A percentile compares a stretch with the other conserved stretches of the same genome.
These are phyloP conservation scores for Rhagoletis pomonella DNA, from an alignment of 1,140 invertebrate species.

Conservation along the genomic window DNA sequence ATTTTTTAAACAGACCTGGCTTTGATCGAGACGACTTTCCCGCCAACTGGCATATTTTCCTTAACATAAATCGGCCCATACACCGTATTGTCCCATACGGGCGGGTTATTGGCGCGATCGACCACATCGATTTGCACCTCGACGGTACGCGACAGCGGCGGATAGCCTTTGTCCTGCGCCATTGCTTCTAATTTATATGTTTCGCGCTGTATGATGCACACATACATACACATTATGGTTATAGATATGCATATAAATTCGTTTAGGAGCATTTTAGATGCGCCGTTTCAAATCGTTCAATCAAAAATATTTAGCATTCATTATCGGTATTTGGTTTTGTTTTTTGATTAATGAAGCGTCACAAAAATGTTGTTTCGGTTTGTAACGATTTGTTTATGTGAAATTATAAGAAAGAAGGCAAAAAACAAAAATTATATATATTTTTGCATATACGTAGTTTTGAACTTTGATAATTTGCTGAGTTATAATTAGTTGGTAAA, in stretches of 20 bases:
- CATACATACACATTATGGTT: constrained; percentile 32
- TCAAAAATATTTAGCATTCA: constrained; percentile 27
- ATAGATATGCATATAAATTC: constrained; percentile 20
- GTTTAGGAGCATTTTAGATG: constrained; percentile 17
- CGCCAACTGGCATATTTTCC: constrained; percentile 96
- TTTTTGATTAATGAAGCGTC: constrained; percentile 49
- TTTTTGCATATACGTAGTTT: constrained; percentile 26
- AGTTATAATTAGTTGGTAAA: constrained; percentile 37
- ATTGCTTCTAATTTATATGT: constrained; percentile 97
- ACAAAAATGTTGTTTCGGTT: constrained; percentile 45
- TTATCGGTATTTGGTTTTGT: constrained; percentile 55
- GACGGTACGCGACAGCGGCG: constrained; percentile 93
- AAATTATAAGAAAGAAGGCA: constrained; percentile 58
- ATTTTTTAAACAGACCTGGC: constrained; percentile 87
- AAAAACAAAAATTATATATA: constrained; percentile 60
- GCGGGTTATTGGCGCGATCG: constrained; percentile 97
- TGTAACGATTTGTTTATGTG: constrained; percentile 41
- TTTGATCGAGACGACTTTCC: constrained; percentile 97
- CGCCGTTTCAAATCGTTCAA: constrained; percentile 30
- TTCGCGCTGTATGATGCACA: constrained; percentile 84
- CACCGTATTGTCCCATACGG: constrained; percentile 95
- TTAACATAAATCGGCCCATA: constrained; percentile 97
- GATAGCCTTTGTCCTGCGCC: constrained; percentile 96
- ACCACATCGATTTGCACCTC: constrained; percentile 98
- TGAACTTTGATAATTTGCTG: constrained; percentile 17